Evolutionary conservation across 1,140 invertebrate species (phyloP).

Genomic region (Eueides isabella): DNA sequence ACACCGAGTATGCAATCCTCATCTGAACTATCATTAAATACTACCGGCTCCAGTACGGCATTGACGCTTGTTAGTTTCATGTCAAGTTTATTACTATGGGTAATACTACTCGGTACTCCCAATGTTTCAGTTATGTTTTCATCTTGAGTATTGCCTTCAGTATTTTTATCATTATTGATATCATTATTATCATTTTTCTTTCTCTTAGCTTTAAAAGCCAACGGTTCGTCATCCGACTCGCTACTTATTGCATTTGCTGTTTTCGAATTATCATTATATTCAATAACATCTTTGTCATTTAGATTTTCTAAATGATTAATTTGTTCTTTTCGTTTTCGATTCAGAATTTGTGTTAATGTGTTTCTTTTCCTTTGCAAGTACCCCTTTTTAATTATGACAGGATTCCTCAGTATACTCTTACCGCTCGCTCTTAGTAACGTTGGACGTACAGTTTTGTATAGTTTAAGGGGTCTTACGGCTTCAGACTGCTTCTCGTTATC

Average conservation of each 20-base stretch:
- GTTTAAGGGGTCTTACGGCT: constrained; percentile 37
- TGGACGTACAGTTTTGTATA: constrained; percentile 35
- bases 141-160: not conserved
- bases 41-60: constrained; percentile 13
- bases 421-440: constrained; percentile 24
- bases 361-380: not conserved
- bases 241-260: not conserved
- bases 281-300: not conserved
- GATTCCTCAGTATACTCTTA: constrained; percentile 22
- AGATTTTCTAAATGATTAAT: not conserved
- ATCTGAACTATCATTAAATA: constrained; percentile 30
- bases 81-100: not conserved
- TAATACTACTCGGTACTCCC: not conserved
- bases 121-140: not conserved
- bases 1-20: constrained; percentile 58
- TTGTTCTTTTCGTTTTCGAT: not conserved
- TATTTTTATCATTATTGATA: not conserved
- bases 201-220: constrained; percentile 57
- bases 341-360: not conserved
- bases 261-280: not conserved
- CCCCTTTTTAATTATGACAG: constrained; percentile 8
- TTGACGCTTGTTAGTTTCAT: not conserved
- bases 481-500: not conserved
- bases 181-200: constrained; percentile 18
- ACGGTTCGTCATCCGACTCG: constrained; percentile 65